Conservation (phyloP, 2,113 vertebrate species). For the Ophthalmolycus amberensis region DNA sequence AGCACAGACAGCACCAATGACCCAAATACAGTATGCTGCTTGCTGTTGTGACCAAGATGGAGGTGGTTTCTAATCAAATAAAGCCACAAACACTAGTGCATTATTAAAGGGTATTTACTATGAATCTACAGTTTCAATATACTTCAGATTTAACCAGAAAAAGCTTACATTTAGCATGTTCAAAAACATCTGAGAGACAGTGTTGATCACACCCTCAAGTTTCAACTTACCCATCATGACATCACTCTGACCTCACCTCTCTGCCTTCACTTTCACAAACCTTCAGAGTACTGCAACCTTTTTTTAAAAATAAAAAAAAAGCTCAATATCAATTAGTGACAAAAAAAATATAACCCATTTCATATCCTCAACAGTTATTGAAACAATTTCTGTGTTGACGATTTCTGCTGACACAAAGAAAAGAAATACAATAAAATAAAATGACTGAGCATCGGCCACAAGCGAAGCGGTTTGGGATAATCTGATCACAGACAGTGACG, state of each 20-base stretch:
- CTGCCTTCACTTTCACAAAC: constrained; percentile 68
- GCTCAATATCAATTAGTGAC: neutral
- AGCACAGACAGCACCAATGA: neutral
- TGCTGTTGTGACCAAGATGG: neutral
- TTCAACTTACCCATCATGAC: constrained; percentile 30
- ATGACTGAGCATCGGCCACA: constrained; percentile 16
- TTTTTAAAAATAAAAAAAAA: neutral
- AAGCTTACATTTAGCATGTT: constrained; percentile 19
- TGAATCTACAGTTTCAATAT: neutral
- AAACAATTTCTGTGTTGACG: constrained; percentile 10
- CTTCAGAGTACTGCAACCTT: constrained; percentile 57
- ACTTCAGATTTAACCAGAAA: constrained; percentile 38
- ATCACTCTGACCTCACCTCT: constrained; percentile 37
- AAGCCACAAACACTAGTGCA: neutral
- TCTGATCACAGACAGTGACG: constrained; percentile 24
- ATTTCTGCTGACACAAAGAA: constrained; percentile 19
- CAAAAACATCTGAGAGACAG: constrained; percentile 52
- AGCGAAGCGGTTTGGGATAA: constrained; percentile 36
- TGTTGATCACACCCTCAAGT: constrained; percentile 18
- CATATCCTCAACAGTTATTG: constrained; percentile 30
- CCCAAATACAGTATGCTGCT: neutral
- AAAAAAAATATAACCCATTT: constrained; percentile 17
- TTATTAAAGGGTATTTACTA: constrained; percentile 3
- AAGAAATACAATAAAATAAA: constrained; percentile 12
- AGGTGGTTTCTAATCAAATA: neutral